Evolutionary conservation across 35 echinoderm and acorn worm genomes (phyloP).

Genomic region (Eucidaris tribuloides): DNA sequence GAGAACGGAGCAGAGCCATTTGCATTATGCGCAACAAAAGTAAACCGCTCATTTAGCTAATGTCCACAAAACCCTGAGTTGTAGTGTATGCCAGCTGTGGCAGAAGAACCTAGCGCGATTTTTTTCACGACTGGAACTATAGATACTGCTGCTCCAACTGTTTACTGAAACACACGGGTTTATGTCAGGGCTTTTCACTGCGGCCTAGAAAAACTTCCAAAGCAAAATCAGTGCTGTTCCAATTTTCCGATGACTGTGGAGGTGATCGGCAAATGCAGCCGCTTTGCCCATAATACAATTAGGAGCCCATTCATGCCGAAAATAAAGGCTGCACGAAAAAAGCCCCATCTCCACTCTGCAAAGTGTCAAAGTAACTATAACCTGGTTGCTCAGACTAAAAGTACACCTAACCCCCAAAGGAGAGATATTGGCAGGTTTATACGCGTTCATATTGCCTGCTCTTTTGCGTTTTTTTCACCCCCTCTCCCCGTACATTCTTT

Average conservation of each 20-base stretch:
- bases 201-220: constrained; percentile 20
- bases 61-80: constrained; percentile 2
- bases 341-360: constrained; percentile 23
- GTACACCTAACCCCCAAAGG: constrained; percentile 23
- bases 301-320: constrained; percentile 29
- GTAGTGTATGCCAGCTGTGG: constrained; percentile 16
- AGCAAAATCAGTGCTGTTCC: constrained; percentile 34
- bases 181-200: constrained; percentile 22
- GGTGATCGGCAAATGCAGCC: constrained; percentile 31
- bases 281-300: constrained; percentile 36
- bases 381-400: constrained; percentile 11
- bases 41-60: constrained; percentile 31
- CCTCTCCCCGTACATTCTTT: not conserved
- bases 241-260: constrained; percentile 23
- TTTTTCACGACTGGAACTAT: not conserved
- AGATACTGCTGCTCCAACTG: constrained; percentile 16
- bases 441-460: constrained; percentile 17
- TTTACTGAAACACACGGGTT: constrained; percentile 5
- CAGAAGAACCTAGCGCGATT: not conserved
- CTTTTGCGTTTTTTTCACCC: not conserved
- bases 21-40: constrained; percentile 14
- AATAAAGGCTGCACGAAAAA: constrained; percentile 25
- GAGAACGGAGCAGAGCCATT: not conserved
- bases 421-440: constrained; percentile 6
- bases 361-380: constrained; percentile 39